Percentiles rank a stretch among this genome's conserved stretches.
Conservation (phyloP, 1,140 invertebrate species). For the Listronotus bonariensis region DNA sequence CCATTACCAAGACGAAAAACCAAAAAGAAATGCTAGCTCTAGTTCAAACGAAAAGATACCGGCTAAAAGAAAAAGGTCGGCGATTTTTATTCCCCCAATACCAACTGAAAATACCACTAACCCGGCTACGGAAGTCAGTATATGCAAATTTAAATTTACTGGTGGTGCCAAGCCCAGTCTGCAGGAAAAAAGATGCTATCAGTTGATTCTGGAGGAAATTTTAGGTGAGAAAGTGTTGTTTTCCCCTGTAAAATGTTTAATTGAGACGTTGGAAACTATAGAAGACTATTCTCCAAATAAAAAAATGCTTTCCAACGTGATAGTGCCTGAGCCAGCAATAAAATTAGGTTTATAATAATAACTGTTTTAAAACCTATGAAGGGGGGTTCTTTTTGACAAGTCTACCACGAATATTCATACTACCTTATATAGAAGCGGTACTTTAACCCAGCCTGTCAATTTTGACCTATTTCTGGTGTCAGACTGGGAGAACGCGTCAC, state of each 20-base stretch:
- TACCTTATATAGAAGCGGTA: no score
- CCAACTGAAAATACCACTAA: slow-evolving; percentile 72
- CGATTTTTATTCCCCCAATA: slow-evolving; percentile 80
- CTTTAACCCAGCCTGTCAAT: no score
- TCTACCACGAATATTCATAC: no score
- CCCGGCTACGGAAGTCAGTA: slow-evolving; percentile 81
- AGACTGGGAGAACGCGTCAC: no score
- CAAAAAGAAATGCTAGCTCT: slow-evolving; percentile 56
- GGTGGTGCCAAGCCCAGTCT: slow-evolving; percentile 83
- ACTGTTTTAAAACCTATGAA: no score
- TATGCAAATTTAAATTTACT: slow-evolving; percentile 92
- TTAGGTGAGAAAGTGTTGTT: slow-evolving; percentile 65
- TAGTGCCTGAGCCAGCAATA: no score
- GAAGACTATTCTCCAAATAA: no score
- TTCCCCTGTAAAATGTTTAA: no score
- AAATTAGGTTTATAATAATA: no score
- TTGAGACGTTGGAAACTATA: background rate
- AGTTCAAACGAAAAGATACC: slow-evolving; percentile 57
- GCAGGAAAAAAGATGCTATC: slow-evolving; percentile 91
- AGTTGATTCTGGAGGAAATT: slow-evolving; percentile 83
- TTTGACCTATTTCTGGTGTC: no score
- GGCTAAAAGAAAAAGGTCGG: slow-evolving; percentile 75
- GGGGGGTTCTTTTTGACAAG: no score
- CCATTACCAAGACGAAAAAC: slow-evolving; percentile 52
- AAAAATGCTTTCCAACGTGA: no score